Base-by-base conservation (phyloP, 1,140 invertebrate genomes). In the Oncopeltus fasciatus region DNA sequence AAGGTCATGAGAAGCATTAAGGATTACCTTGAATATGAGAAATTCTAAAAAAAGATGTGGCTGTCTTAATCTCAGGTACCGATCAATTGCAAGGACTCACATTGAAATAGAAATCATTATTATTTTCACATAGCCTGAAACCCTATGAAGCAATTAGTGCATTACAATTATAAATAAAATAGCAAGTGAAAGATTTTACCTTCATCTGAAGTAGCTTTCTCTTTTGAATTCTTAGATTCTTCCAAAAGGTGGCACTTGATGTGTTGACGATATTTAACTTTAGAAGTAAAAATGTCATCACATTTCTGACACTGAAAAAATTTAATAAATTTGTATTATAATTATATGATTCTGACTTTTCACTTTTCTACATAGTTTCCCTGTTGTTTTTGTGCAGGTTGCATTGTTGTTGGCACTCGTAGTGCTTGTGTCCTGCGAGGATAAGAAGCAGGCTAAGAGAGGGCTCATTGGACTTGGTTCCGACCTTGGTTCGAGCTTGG, bases 181-280 rank as follows among this genome's bases (percentile, higher is more conserved):
- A 8, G 31, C 31, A 38, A 14, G 5, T 38, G 14, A 8, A 14
- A 38, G 14, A 38, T 8, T 38, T 38, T 8, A 38, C 31, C 14
- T 38, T 8, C 5, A 38, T 8, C 14, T 8, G 5, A 38, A 38
- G 14, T 38, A 38, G 31, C 5, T 8, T 5, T 38, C 5, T 14
- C 31, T 38, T 14, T 14, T 8, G 31, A 8, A 38, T 38, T 5
- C 31, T 38, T 53, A 8, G 18, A 18, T 26, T 53, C 49, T 53
- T 53, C 49, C 21, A 53, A 14, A 11, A 33, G 16, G 57, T 73
- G 72, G 49, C 68, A 69, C 18, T 70, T 65, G 57, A 72, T 70
- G 61, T 73, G 72, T 43, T 72, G 71, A 38, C 70, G 66, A 59
- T 71, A 71, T 16, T 70, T 71, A 46, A 73, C 69, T 60, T 72